Base-by-base conservation (phyloP, 1,140 invertebrate species). In the Drosophila asahinai region DNA sequence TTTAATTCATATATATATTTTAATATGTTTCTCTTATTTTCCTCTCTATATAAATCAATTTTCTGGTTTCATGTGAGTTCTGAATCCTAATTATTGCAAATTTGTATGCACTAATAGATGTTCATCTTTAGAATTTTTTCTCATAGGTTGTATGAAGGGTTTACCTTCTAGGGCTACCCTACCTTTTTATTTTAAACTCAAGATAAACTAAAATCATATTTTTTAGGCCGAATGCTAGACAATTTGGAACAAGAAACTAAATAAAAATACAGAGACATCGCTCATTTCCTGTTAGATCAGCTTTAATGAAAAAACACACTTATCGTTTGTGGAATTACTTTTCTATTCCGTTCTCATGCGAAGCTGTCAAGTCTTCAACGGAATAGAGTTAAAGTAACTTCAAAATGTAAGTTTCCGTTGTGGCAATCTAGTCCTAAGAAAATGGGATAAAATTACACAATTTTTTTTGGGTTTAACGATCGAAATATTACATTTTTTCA, bases 31-130 rank as follows among this genome's bases (percentile, higher is more conserved):
- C 63, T 76, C 68, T 72, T 76, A 40, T 54, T 80, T 80, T 57
- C 42, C 17, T 74, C 36, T 17, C 47, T 65, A 65, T 27, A 40
- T 52, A 71, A 71, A 71, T 66, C 42, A 54, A 71, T 81, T 67
- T 70, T 54, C 49, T 45, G 67, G 47, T 52, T 66, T 64, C 25
- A 25, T 51, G 61, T 77, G 17, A 65, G 40, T 59, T 55, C 42
- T 65, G 77, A 70, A 60, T 75, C 65, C 63, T 77, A 73, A 62
- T 83, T 80, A 80, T 62, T 83, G 67, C 60, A 77, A 80, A 65
- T 77, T 76, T 76, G 43, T 80, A 73, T 67, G 45, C 49, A 64
- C 67, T 87, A 86, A 86, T 75, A 60, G 63, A 86, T 79, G 68
- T 83, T 67, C 64, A 54, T 62, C 66, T 59, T 61, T 54, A 66